Base-by-base conservation (phyloP, 1,140 invertebrate genomes). In the Pantala flavescens region DNA sequence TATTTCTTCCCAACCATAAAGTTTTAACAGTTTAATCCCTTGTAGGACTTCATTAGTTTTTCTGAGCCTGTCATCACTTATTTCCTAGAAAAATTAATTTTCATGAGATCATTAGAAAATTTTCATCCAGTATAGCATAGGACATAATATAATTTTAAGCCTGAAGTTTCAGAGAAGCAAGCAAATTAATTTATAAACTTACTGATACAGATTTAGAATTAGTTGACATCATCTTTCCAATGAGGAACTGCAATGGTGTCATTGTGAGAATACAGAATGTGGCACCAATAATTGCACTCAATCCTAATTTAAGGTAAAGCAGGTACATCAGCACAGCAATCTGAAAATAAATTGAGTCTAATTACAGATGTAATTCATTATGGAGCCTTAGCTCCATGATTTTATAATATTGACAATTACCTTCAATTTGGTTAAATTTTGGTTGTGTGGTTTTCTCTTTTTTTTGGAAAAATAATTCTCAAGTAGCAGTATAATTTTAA, bases 1-100 rank as follows among this genome's bases (percentile, higher is more conserved):
- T 0, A 90, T 83, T 49, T 86, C 84, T 82, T 95, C 93, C 93
- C 93, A 95, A 16, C 90, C 91, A 79, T 91, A 89, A 5, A 95
- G 83, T 79, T 95, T 95, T 14, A 95, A 87, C 5, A 93, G 84
- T 81, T 90, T 90, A 21, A 95, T 93, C 9, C 91, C 91, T 80
- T 93, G 89, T 36, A 96, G 82, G 71, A 93, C 87, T 83, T 95
- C 93, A 75, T 90, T 91, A 55, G 91, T 89, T 80, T 89, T 87
- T 71, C 88, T 88, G 49, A 95, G 82, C 43, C 93, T 85, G 76
- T 89, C 87, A 80, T 95, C 93, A 23, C 90, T 90, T 70, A 85
- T 86, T 81, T 89, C 84, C 89, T 90, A 75, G 12, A 78, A 77
- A 5, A 78, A 78, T 19, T 74, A 71, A 49, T 74, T 73, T 42